Base-by-base conservation (phyloP, 2,797 vertebrate genomes). In the Fratercula arctica region DNA sequence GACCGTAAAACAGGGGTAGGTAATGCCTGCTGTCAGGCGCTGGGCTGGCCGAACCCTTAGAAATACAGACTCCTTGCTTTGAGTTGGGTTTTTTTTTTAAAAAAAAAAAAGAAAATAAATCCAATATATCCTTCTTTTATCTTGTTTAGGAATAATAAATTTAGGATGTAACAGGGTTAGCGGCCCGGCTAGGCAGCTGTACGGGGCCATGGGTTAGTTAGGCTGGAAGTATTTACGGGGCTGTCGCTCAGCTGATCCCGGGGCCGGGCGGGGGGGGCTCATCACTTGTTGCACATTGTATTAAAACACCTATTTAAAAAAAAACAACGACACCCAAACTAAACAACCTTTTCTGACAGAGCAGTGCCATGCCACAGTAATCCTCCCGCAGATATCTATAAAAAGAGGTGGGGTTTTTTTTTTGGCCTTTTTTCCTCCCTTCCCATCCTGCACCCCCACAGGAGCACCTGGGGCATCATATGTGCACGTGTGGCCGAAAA, bases 141-240 rank as follows among this genome's bases (percentile, higher is more conserved):
- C 96, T 97, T 95, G 90, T 95, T 97, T 94, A 82, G 90, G 95
- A 96, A 94, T 85, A 92, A 97, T 97, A 97, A 97, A 98, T 97
- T 89, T 68, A 95, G 72, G 78, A 84, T 75, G 89, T 95, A 96
- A 90, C 83, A 78, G 94, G 93, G 91, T 97, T 93, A 97, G 91
- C 31, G 80, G 96, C 95, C 94, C 43, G 50, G 93, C 75, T 80
- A 91, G 94, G 96, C 84, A 95, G 94, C 93, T 94, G 37, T 57
- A 45, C 48, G 76, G 66, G 97, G 95, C 91, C 92, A 67, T 5
- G 83, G 91, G 94, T 95, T 97, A 96, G 90, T 83, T 64, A 94
- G 87, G 74, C 87, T 95, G 87, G 88, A 86, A 89, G 82, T 97
- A 97, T 97, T 98, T 97, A 97, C 16, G 93, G 96, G 78, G 56